Evolutionary conservation across 2,113 vertebrate genomes (phyloP), one percentile per base, ranked within the genome.

Genomic region (Probosciger aterrimus): DNA sequence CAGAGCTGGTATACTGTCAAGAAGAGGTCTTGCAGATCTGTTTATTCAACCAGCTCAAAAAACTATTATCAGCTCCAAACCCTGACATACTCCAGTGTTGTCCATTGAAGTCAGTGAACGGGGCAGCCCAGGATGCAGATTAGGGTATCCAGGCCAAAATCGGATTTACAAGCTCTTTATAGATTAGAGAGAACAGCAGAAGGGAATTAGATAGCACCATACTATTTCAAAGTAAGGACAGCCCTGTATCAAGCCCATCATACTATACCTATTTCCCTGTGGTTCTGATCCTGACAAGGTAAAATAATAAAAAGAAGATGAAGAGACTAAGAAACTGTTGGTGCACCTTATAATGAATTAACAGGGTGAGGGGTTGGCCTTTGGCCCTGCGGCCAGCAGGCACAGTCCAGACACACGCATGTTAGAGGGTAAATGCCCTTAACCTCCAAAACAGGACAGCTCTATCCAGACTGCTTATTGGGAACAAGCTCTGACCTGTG

Each of bases 1-100:
- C 93, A 93, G 91, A 90, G 78, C 85, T 84, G 59, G 20, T 84
- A 18, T 65, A 94, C 73, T 90, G 79, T 91, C 92, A 92, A 57
- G 82, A 78, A 82, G 85, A 90, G 59, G 67, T 39, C 81, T 60
- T 75, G 49, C 93, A 90, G 93, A 88, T 83, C 93, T 92, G 47
- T 93, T 92, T 90, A 44, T 27, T 81, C 76, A 82, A 35, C 73
- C 27, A 81, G 39, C 27, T 84, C 79, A 71, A 64, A 94, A 78
- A 81, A 18, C 4, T 47, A 13, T 35, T 35, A n/a, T 71, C 49
- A 65, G 50, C 69, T 88, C 68, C 47, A 81, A 93, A 71, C 25
- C 47, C 62, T 82, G 60, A 78, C 50, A 39, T 47, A 39, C 24
- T 35, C 68, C 68, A 84, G 50, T 5, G 13, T 49, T 44, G 50